Conservation (phyloP, 2,888 invertebrate species). For the Noctua fimbriata region DNA sequence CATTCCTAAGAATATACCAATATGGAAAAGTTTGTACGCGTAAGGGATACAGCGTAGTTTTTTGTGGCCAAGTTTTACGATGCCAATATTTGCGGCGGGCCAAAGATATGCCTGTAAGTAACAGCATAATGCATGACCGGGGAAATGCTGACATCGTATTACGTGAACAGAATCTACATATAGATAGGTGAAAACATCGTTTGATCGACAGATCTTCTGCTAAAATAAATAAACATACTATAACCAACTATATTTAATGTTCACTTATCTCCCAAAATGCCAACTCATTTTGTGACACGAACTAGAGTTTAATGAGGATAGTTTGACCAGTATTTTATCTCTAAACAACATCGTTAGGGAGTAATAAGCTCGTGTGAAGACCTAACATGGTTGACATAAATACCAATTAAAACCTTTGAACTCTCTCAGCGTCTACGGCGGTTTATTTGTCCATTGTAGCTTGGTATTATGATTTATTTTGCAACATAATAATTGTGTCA, state of each 20-base stretch:
- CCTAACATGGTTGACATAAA: slow-evolving; percentile 48
- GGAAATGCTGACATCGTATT: slow-evolving; percentile 65
- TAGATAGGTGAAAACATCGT: slow-evolving; percentile 32
- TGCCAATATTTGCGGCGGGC: slow-evolving; percentile 69
- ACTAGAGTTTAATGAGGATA: slow-evolving; percentile 52
- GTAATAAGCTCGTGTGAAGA: slow-evolving; percentile 56
- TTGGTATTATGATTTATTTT: slow-evolving; percentile 19
- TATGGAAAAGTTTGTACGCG: slow-evolving; percentile 71
- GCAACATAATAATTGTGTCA: slow-evolving; percentile 34
- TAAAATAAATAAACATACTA: slow-evolving; percentile 40
- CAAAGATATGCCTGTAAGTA: slow-evolving; percentile 71
- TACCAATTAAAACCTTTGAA: slow-evolving; percentile 54
- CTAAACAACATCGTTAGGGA: slow-evolving; percentile 58
- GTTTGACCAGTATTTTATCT: slow-evolving; percentile 58
- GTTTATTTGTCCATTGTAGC: slow-evolving; percentile 29
- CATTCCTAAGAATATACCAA: slow-evolving; percentile 70
- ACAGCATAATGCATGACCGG: slow-evolving; percentile 66
- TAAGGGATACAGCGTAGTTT: slow-evolving; percentile 76
- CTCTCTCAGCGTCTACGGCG: slow-evolving; percentile 26
- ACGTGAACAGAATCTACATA: slow-evolving; percentile 48
- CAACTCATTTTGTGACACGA: slow-evolving; percentile 42
- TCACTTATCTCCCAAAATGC: slow-evolving; percentile 33
- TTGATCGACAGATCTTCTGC: slow-evolving; percentile 27
- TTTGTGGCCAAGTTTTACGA: slow-evolving; percentile 75
- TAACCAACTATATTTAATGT: slow-evolving; percentile 20